Conservation (phyloP, 2,797 vertebrate species). For the Lepilemur ruficaudatus region DNA sequence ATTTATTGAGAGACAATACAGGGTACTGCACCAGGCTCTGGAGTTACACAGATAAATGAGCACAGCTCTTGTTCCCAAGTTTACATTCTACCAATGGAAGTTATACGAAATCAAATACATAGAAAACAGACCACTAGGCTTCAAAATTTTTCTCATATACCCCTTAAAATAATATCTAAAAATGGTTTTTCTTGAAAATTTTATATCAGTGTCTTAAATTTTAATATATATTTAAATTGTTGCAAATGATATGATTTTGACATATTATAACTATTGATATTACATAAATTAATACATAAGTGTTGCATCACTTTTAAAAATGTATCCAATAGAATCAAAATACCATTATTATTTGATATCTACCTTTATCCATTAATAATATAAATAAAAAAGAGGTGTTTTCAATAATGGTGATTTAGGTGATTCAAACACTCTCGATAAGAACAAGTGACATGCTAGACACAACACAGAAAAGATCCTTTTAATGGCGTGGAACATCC, state of each 20-base stretch:
- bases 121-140: neutral
- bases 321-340: neutral
- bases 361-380: neutral
- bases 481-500: no score
- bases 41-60: neutral
- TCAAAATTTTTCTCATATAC: neutral
- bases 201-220: neutral
- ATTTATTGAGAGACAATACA: neutral
- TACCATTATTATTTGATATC: neutral
- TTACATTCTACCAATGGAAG: neutral
- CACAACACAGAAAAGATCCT: neutral
- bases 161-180: neutral
- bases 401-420: neutral
- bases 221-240: neutral
- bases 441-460: neutral
- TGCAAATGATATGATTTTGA: neutral
- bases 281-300: neutral
- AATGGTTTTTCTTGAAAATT: neutral
- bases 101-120: neutral
- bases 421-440: neutral
- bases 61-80: neutral
- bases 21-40: neutral
- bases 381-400: neutral
- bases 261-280: neutral
- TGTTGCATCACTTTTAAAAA: neutral